Evolutionary conservation across 2,797 vertebrate genomes (phyloP).

Genomic region (Sebastes cheni): DNA sequence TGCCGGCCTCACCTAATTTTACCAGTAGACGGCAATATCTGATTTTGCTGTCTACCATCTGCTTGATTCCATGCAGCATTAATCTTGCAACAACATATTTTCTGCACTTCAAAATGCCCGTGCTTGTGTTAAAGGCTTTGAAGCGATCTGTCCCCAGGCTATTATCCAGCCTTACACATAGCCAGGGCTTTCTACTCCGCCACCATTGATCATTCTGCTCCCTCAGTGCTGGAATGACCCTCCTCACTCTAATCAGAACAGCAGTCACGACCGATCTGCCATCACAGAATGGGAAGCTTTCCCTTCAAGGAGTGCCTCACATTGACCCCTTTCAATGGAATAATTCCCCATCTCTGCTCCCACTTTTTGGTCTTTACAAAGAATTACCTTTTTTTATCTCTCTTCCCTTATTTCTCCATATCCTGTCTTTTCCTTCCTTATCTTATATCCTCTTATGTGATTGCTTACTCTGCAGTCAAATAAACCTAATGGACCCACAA

Average conservation of each 20-base stretch:
- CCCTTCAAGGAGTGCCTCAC: constrained; percentile 2
- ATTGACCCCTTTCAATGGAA: constrained; percentile 29
- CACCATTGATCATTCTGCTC: constrained; percentile 30
- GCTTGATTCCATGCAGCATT: background rate
- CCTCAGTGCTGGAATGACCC: constrained; percentile 32
- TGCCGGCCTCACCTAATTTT: too few relatives aligned
- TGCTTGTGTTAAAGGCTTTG: constrained; percentile 28
- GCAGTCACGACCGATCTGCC: constrained; percentile 31
- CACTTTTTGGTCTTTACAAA: background rate
- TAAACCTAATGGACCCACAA: background rate
- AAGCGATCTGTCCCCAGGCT: constrained; percentile 16
- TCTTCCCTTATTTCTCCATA: background rate
- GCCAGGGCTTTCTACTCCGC: constrained; percentile 20
- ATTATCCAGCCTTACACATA: constrained; percentile 19
- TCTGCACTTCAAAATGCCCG: constrained; percentile 1
- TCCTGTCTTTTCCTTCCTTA: background rate
- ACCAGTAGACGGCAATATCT: too few relatives aligned
- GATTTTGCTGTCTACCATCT: too few relatives aligned
- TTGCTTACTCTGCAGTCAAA: background rate
- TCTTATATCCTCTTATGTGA: background rate
- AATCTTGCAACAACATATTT: background rate
- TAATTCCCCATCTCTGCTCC: constrained; percentile 4
- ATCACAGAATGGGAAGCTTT: constrained; percentile 17
- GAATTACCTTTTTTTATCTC: background rate
- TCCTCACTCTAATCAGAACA: constrained; percentile 41